These are phyloP conservation scores for Silurus meridionalis DNA, from an alignment of 2,113 vertebrate genomes.

Conservation along the genomic window DNA sequence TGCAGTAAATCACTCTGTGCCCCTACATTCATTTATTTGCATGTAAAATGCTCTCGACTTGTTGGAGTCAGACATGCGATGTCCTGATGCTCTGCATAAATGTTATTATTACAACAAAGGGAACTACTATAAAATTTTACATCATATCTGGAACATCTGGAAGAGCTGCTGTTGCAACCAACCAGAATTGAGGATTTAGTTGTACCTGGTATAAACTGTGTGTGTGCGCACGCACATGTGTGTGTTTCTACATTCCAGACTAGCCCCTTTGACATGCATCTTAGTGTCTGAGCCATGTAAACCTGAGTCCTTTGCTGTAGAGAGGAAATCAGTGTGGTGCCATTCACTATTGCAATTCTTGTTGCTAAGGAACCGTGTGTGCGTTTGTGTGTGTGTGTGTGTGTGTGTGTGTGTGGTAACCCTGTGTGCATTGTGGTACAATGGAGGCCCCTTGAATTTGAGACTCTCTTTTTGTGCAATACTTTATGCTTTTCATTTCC, in stretches of 20 bases:
- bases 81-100: too few species aligned
- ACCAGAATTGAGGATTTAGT: background rate
- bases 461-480: slow-evolving; percentile 42
- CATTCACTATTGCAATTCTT: slow-evolving; percentile 20
- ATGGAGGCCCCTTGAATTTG: slow-evolving; percentile 38
- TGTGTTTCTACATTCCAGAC: slow-evolving; percentile 5
- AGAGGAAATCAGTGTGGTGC: slow-evolving; percentile 8
- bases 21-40: background rate
- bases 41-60: background rate
- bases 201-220: background rate
- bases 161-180: background rate
- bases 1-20: background rate
- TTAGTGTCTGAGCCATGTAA: slow-evolving; percentile 34
- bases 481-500: slow-evolving; percentile 4
- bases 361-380: slow-evolving; percentile 54
- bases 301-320: background rate
- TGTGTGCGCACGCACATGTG: background rate
- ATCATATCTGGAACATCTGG: background rate
- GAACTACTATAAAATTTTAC: background rate
- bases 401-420: slow-evolving; percentile 22
- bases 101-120: background rate
- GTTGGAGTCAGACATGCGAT: background rate
- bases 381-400: slow-evolving; percentile 35
- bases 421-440: slow-evolving; percentile 19
- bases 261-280: slow-evolving; percentile 18